Percentiles rank a stretch among this genome's conserved stretches.
These are phyloP conservation scores for Pandemis corylana DNA, from an alignment of 2,888 invertebrate genomes.

Conservation along the genomic window DNA sequence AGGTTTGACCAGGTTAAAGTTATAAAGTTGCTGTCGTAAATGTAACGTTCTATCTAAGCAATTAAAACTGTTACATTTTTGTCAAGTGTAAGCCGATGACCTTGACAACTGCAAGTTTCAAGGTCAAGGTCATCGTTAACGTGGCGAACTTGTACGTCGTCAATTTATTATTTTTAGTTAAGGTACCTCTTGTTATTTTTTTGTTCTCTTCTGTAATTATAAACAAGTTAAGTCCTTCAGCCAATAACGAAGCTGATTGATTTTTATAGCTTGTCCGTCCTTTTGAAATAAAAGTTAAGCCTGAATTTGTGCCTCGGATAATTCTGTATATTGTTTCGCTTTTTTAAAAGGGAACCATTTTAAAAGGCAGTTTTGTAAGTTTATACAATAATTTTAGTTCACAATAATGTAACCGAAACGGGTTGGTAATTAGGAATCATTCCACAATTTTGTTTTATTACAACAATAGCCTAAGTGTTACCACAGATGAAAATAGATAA, in stretches of 20 bases:
- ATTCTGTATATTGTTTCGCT: slow-evolving; percentile 67
- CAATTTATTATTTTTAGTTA: background rate
- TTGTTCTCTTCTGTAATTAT: slow-evolving; percentile 1
- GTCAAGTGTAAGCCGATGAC: background rate
- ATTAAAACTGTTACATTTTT: background rate
- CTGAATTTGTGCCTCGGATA: slow-evolving; percentile 77
- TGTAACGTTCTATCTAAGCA: background rate
- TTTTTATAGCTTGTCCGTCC: slow-evolving; percentile 74
- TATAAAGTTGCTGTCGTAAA: background rate
- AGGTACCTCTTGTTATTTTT: background rate
- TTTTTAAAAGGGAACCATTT: slow-evolving; percentile 42
- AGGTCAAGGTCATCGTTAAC: background rate
- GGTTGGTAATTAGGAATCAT: slow-evolving; percentile 47
- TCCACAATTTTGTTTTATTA: slow-evolving; percentile 9
- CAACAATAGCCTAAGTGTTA: background rate
- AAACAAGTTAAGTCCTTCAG: slow-evolving; percentile 2
- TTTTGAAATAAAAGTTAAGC: slow-evolving; percentile 69
- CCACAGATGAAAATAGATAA: background rate
- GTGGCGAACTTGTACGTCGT: background rate
- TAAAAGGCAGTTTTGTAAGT: slow-evolving; percentile 25
- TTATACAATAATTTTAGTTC: slow-evolving; percentile 24
- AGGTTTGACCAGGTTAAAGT: slow-evolving; percentile 3
- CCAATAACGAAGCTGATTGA: slow-evolving; percentile 17
- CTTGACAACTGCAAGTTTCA: background rate
- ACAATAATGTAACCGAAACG: slow-evolving; percentile 47